Conservation (phyloP, 2,113 vertebrate species). For the Pelecanoides urinatrix region DNA sequence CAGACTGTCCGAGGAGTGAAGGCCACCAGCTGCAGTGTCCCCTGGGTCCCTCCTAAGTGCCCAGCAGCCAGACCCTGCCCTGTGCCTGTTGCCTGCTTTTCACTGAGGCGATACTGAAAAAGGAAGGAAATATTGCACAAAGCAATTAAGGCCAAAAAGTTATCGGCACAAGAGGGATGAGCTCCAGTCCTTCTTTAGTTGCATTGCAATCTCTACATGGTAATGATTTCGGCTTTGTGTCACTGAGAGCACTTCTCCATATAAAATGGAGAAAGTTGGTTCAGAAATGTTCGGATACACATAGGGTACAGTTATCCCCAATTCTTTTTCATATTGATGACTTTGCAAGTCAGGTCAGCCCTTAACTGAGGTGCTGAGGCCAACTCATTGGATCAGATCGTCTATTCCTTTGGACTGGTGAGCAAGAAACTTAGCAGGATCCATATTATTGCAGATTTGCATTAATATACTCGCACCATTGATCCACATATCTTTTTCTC, state of each 20-base stretch:
- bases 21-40: rapidly evolving
- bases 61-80: background rate
- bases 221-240: background rate
- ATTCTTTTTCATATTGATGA: background rate
- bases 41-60: background rate
- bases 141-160: background rate
- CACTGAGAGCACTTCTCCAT: background rate
- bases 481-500: background rate
- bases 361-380: background rate
- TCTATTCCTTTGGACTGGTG: background rate
- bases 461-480: background rate
- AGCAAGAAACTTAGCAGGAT: background rate
- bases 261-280: background rate
- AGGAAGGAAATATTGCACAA: background rate
- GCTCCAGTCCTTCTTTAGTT: background rate
- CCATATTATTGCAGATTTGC: background rate
- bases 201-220: background rate
- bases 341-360: background rate
- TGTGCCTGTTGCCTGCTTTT: background rate
- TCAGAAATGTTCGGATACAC: background rate
- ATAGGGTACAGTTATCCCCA: rapidly evolving
- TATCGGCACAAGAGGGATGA: background rate
- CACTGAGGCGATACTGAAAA: background rate
- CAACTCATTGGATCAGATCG: rapidly evolving
- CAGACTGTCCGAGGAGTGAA: background rate